Conservation (phyloP, 2,888 invertebrate species). For the Sthenelais limicola region DNA sequence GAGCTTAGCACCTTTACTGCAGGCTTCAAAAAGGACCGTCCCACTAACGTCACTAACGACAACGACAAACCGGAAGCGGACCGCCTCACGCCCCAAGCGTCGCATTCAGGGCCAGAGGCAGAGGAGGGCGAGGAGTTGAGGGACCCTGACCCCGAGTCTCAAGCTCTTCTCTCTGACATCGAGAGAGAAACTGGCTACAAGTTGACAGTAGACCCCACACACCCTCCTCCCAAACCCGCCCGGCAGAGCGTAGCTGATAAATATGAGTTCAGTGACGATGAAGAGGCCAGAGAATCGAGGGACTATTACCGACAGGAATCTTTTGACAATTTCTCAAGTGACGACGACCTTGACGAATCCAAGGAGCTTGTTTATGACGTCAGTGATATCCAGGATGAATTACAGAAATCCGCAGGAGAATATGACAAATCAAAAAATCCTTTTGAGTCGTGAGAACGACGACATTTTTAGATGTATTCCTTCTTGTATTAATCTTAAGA, state of each 20-base stretch:
- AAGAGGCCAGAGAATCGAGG: slow-evolving; percentile 5
- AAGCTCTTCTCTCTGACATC: not conserved
- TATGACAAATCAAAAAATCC: not conserved
- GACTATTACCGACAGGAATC: slow-evolving; percentile 14
- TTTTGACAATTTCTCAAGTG: not conserved
- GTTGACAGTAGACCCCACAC: too few relatives aligned
- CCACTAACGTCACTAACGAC: not conserved
- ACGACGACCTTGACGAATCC: slow-evolving; percentile 6
- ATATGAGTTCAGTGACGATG: slow-evolving; percentile 26
- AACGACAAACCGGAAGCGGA: not conserved
- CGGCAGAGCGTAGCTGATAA: slow-evolving; percentile 1
- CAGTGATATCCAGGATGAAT: not conserved
- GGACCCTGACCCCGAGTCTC: too few relatives aligned
- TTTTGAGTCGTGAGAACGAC: not conserved
- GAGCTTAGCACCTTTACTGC: slow-evolving; percentile 21
- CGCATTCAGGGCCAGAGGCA: too few relatives aligned
- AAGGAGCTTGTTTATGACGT: not conserved
- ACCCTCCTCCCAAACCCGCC: not conserved
- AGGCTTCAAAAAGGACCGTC: not conserved
- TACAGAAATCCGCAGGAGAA: not conserved
- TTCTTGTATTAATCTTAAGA: too few relatives aligned
- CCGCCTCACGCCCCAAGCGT: too few relatives aligned
- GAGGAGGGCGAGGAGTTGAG: slow-evolving; percentile 20
- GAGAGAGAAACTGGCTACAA: slow-evolving; percentile 17
- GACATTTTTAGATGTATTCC: too few relatives aligned